Base-by-base conservation (phyloP, 2,113 vertebrate genomes). In the Microtus richardsoni region DNA sequence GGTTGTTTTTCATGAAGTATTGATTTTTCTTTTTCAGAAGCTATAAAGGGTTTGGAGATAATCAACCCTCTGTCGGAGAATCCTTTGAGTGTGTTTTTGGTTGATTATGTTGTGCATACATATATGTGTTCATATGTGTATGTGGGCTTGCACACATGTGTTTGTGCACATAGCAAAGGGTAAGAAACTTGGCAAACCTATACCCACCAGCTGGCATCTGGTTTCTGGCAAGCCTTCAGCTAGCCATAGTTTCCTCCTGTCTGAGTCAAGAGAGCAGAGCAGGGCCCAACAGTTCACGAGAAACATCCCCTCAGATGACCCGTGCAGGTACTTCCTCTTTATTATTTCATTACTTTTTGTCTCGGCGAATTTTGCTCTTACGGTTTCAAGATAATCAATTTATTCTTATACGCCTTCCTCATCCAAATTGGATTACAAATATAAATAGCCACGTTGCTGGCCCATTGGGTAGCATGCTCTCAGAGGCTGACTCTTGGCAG, bases 321-420 rank as follows among this genome's bases (percentile, higher is more conserved):
- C 44, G 19, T 47, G 77, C 80, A 88, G 96, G 93, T 83, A 58
- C 97, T 97, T 96, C 94, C 93, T 95, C 94, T 97, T 47, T 92
- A 93, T 97, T 88, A 96, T 96, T 88, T 96, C 93, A 89, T 98
- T 93, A 94, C 79, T 79, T 97, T 97, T 95, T 93, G 90, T 96
- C 94, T 94, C 13, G 5, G 91, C 1, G 39, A 95, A 90, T 96
- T 96, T 93, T 87, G 90, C 88, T 87, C 92, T 93, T 92, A 92
- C 24, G 88, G 88, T 93, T 94, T 96, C 95, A 89, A 87, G 97
- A 89, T 96, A 97, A 98, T 97, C 97, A 70, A 92, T 97, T 97
- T 97, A 95, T 91, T 93, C 95, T 39, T 41, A 22, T 95, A 68
- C 2, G 36, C 87, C 84, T 97, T 96, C 78, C 71, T 78, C 79